Evolutionary conservation across 1,140 invertebrate species (phyloP), one percentile per base, ranked within the genome.

Genomic region (Daktulosphaira vitifoliae): DNA sequence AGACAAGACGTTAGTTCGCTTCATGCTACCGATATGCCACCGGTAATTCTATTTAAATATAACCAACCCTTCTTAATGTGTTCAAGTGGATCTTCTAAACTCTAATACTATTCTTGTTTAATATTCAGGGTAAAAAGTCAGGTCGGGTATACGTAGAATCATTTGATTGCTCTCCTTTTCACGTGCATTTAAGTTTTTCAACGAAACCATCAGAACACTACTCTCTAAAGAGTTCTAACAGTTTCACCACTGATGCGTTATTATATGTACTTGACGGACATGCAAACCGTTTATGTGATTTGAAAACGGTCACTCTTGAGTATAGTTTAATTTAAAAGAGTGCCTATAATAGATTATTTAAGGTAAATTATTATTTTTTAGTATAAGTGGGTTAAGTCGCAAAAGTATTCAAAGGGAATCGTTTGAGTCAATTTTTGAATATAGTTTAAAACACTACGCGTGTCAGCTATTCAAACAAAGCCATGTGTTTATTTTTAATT

Each of bases 401-500:
- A 62, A 62, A 62, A 39, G 42, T 29, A 8, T 62, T 9, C 44
- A 62, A 29, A 62, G 46, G 18, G 56, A 62, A 22, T 62, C 56
- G 38, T 62, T 62, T 13, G 44, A 33, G 7, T 29, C 42, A n/a
- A 48, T 62, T n/a, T 62, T 62, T 22, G 22, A 11, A 15, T 62
- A 33, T 20, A 39, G 42, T 29, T 62, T 23, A 25, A 62, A 62
- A 33, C n/a, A 48, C 18, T 62, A 62, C 13, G 42, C 56, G 0
- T 25, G 56, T 6, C 25, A 48, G 18, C 15, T 62, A 33, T 62
- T 48, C 20, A 62, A 62, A 62, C 56, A 62, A 33, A 26, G 56
- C 13, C 56, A 62, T 22, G 56, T 62, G 42, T 62, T 11, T 22
- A 62, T 62, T 46, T 62, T 62, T 48, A 62, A 62, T 62, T 62